Evolutionary conservation across 2,888 invertebrate species (phyloP).

Genomic region (Cosmia trapezina): DNA sequence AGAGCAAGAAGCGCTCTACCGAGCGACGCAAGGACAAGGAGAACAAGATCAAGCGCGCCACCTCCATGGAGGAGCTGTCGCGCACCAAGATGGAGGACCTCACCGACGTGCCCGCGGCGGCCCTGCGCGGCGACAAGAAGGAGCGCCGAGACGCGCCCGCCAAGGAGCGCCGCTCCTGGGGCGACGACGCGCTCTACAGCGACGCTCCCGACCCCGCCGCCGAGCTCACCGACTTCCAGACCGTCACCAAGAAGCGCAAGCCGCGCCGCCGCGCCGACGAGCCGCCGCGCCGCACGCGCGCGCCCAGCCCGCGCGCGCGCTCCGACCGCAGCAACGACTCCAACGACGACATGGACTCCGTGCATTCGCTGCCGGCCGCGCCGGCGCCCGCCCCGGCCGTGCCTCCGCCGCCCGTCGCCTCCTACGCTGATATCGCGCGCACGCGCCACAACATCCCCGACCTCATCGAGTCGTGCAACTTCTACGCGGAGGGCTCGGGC

Average conservation of each 20-base stretch:
- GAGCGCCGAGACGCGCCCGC: conserved; percentile 73
- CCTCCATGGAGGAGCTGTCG: conserved; percentile 95
- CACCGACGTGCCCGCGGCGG: conserved; percentile 85
- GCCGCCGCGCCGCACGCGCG: conserved; percentile 71
- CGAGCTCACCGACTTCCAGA: conserved; percentile 94
- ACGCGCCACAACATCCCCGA: conserved; percentile 87
- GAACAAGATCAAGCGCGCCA: conserved; percentile 92
- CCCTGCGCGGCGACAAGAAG: conserved; percentile 59
- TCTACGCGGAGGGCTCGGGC: conserved; percentile 81
- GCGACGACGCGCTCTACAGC: conserved; percentile 89
- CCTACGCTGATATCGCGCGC: conserved; percentile 96
- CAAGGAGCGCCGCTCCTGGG: conserved; percentile 92
- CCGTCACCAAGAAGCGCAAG: conserved; percentile 95
- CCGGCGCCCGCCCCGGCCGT: conserved; percentile 89
- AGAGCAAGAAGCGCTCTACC: conserved; percentile 88
- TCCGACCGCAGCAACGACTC: conserved; percentile 95
- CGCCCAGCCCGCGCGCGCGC: conserved; percentile 90
- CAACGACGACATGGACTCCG: conserved; percentile 95
- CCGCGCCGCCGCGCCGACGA: conserved; percentile 93
- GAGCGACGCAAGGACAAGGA: conserved; percentile 86
- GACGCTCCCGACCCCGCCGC: conserved; percentile 62
- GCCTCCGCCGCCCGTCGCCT: conserved; percentile 92
- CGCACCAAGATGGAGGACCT: conserved; percentile 94
- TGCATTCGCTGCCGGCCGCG: conserved; percentile 93
- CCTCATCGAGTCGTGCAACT: conserved; percentile 89